Evolutionary conservation across 2,113 vertebrate genomes (phyloP).

Genomic region (Cacatua alba): DNA sequence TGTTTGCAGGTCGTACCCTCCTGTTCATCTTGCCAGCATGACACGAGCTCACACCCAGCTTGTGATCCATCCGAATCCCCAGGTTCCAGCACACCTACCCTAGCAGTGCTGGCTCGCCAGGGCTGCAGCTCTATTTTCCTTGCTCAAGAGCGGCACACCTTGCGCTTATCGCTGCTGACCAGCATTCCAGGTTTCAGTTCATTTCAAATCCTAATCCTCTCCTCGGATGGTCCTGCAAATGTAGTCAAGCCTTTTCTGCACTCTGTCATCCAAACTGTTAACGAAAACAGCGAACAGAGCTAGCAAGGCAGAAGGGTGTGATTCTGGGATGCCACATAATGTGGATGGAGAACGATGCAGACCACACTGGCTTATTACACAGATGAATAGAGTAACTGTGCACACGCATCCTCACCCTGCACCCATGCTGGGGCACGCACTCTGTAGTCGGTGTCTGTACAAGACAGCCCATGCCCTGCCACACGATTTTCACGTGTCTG

Average conservation of each 20-base stretch:
- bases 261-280: not conserved
- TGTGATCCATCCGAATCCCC: fast-evolving
- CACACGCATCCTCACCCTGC: not conserved
- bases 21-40: not conserved
- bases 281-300: not conserved
- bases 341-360: not conserved
- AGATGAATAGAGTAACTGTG: not conserved
- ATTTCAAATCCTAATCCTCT: not conserved
- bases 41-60: not conserved
- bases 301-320: not conserved
- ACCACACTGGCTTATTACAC: too few relatives aligned
- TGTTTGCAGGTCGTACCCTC: not conserved
- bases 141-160: not conserved
- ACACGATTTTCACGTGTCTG: fast-evolving
- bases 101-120: not conserved
- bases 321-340: not conserved
- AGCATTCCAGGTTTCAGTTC: not conserved
- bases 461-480: not conserved
- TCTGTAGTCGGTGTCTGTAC: not conserved
- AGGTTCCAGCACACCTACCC: not conserved
- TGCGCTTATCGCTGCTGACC: not conserved
- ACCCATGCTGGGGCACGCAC: not conserved
- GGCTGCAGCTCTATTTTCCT: not conserved
- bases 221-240: not conserved
- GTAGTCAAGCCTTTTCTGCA: not conserved